Evolutionary conservation across 2,888 invertebrate species (phyloP).

Genomic region (Drosophila peninsularis): DNA sequence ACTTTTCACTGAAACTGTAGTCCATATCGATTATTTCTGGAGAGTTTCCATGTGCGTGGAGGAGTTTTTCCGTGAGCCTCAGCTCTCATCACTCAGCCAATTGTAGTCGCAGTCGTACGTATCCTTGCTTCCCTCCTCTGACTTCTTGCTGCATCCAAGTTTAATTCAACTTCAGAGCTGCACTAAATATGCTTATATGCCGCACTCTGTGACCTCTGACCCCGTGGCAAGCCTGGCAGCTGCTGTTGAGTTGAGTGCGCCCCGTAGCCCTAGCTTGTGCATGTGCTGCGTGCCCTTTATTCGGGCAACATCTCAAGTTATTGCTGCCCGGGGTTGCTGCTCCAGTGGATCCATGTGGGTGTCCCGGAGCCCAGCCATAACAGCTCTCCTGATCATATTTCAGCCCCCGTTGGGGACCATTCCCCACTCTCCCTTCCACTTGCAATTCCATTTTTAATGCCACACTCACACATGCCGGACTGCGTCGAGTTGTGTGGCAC

Average conservation of each 20-base stretch:
- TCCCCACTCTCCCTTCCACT: neutral
- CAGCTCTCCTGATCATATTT: conserved; percentile 62
- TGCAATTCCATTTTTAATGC: conserved; percentile 14
- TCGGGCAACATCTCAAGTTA: conserved; percentile 47
- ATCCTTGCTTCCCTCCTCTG: too few species aligned
- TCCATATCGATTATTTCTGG: neutral
- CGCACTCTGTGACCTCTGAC: conserved; percentile 11
- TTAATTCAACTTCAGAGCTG: neutral
- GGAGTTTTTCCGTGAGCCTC: too few species aligned
- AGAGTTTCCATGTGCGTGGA: too few species aligned
- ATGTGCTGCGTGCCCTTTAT: conserved; percentile 38
- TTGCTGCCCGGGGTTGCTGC: conserved; percentile 36
- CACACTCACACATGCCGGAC: conserved; percentile 28
- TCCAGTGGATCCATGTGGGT: conserved; percentile 37
- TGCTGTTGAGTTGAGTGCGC: conserved; percentile 18
- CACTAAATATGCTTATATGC: neutral
- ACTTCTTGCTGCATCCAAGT: neutral
- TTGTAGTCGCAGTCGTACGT: too few species aligned
- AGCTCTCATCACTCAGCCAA: too few species aligned
- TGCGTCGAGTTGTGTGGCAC: conserved; percentile 56
- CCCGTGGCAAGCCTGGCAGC: conserved; percentile 25
- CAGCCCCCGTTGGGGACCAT: conserved; percentile 29
- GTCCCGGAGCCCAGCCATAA: conserved; percentile 36
- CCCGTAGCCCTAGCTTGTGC: conserved; percentile 1
- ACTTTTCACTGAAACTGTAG: too few species aligned